Evolutionary conservation across 1,140 invertebrate genomes (phyloP).

Genomic region (Chironomus tepperi): DNA sequence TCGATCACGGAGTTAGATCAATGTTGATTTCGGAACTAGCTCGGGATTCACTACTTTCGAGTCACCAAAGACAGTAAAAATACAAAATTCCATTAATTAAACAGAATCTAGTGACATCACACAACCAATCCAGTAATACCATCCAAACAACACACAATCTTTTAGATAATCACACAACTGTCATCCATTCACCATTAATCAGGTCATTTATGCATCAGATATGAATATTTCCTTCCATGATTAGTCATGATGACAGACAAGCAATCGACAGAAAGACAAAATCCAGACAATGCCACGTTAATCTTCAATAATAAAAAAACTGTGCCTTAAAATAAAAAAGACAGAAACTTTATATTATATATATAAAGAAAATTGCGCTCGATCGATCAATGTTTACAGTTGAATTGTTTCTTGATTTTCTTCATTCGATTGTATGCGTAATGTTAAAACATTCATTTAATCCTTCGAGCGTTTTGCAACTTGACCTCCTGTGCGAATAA

Average conservation of each 20-base stretch:
- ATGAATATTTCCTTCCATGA: too few relatives aligned
- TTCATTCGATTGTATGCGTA: not conserved
- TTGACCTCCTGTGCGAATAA: not conserved
- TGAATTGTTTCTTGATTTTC: conserved; percentile 9
- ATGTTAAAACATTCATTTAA: conserved; percentile 13
- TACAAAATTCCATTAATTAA: too few relatives aligned
- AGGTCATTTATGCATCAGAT: too few relatives aligned
- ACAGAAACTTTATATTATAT: not conserved
- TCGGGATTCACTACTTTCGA: too few relatives aligned
- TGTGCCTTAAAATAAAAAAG: not conserved
- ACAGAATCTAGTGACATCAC: not conserved
- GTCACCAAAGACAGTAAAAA: too few relatives aligned
- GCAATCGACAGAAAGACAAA: not conserved
- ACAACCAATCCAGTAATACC: not conserved
- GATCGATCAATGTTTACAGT: conserved; percentile 6
- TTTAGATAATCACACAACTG: too few relatives aligned
- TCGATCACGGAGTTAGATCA: too few relatives aligned
- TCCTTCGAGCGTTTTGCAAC: not conserved
- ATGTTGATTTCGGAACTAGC: too few relatives aligned
- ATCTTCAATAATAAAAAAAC: not conserved
- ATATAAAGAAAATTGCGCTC: conserved; percentile 2
- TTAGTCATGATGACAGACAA: not conserved
- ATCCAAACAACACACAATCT: not conserved
- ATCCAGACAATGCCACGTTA: not conserved
- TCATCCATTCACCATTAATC: too few relatives aligned